A percentile compares a stretch with the other conserved stretches of the same genome.
These are phyloP conservation scores for Aleadryas rufinucha DNA, from an alignment of 2,113 vertebrate species.

Conservation along the genomic window DNA sequence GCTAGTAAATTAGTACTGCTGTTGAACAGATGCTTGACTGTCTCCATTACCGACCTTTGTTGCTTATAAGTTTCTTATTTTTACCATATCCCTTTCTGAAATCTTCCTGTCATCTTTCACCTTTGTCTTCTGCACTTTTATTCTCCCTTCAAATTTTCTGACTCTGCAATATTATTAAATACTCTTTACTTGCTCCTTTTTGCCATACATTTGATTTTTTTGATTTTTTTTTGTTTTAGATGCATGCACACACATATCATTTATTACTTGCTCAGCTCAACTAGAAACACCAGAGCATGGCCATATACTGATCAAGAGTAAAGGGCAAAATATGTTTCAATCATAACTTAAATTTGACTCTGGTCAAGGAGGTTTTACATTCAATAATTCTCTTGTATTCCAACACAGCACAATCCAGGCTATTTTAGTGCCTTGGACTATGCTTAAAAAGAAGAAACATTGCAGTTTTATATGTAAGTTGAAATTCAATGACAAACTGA, in stretches of 20 bases:
- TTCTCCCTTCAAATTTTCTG: background rate
- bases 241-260: background rate
- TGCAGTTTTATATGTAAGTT: background rate
- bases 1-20: background rate
- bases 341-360: background rate
- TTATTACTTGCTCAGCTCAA: background rate
- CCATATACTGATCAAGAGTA: background rate
- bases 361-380: background rate
- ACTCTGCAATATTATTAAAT: background rate
- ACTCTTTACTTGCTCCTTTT: background rate
- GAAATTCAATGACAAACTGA: background rate
- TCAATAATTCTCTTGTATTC: background rate
- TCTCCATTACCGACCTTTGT: background rate
- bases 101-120: background rate
- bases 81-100: background rate
- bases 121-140: background rate
- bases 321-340: background rate
- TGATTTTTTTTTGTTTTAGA: background rate
- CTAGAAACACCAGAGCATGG: background rate
- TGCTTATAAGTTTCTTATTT: constrained; percentile 15
- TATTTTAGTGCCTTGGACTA: background rate
- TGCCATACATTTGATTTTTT: background rate
- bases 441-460: background rate
- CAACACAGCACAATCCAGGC: background rate
- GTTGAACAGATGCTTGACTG: background rate